Evolutionary conservation across 64 coral and sea anemone genomes (phyloP).

Genomic region (Porites australiensis): DNA sequence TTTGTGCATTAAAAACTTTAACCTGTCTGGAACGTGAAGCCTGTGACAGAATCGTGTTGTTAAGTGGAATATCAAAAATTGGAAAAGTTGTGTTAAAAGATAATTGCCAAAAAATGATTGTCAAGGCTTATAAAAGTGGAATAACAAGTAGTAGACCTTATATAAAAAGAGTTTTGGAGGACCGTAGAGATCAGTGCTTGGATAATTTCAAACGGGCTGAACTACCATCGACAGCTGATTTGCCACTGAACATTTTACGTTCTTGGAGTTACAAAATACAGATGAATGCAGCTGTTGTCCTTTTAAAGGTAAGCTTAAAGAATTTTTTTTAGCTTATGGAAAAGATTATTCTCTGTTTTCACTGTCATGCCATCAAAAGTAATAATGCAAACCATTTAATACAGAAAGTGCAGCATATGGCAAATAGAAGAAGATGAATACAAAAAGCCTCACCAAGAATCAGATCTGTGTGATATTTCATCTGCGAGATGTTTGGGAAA

Average conservation of each 20-base stretch:
- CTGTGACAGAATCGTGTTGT: constrained; percentile 76
- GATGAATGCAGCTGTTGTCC: constrained; percentile 59
- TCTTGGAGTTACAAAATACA: constrained; percentile 89
- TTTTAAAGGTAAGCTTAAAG: constrained; percentile 62
- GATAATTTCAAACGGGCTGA: constrained; percentile 59
- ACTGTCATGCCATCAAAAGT: too few relatives aligned
- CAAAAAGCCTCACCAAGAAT: too few relatives aligned
- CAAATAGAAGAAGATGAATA: too few relatives aligned
- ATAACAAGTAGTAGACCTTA: constrained; percentile 47
- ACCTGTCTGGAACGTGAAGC: constrained; percentile 58
- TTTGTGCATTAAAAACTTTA: constrained; percentile 63
- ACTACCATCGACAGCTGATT: constrained; percentile 15
- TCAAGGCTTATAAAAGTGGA: constrained; percentile 72
- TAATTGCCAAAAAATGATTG: constrained; percentile 88
- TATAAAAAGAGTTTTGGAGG: constrained; percentile 53
- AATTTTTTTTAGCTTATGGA: not conserved
- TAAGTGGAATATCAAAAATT: constrained; percentile 78
- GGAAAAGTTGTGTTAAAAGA: constrained; percentile 84
- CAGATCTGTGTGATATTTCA: too few relatives aligned
- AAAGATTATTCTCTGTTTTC: too few relatives aligned
- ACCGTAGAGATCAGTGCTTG: constrained; percentile 39
- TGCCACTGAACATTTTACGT: constrained; percentile 61
- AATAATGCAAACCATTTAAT: too few relatives aligned
- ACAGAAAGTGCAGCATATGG: too few relatives aligned
- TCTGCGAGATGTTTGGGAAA: too few relatives aligned